A percentile compares a stretch with the other conserved stretches of the same genome.
These are phyloP conservation scores for Ectemnius continuus DNA, from an alignment of 2,888 invertebrate species.

Conservation along the genomic window DNA sequence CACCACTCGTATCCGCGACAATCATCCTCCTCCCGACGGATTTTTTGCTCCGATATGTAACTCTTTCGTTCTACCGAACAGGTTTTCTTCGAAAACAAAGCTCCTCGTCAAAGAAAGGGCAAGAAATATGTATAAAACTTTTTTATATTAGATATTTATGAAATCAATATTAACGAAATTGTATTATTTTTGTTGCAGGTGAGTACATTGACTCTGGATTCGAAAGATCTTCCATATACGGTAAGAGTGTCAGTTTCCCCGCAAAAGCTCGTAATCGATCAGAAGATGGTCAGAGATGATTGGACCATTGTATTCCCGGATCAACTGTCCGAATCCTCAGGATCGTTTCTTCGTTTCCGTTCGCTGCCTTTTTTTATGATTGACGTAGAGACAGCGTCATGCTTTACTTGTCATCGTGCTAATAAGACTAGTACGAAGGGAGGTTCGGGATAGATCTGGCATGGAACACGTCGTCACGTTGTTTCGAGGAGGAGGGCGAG, in stretches of 20 bases:
- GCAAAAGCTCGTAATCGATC: no score
- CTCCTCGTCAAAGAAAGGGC: no score
- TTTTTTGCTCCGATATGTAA: slow-evolving; percentile 1
- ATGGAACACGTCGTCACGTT: slow-evolving; percentile 44
- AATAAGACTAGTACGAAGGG: slow-evolving; percentile 38
- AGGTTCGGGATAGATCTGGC: slow-evolving; percentile 17
- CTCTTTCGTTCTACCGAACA: slow-evolving; percentile 23
- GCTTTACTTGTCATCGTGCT: slow-evolving; percentile 53
- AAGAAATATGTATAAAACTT: no score
- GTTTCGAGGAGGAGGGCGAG: slow-evolving; percentile 51
- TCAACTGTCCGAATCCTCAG: no score
- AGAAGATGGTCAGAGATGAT: no score
- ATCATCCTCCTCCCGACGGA: slow-evolving; percentile 7
- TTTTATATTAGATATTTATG: no score
- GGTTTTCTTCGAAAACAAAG: not conserved
- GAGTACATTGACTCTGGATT: slow-evolving; percentile 51
- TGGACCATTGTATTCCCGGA: no score
- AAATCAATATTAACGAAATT: slow-evolving; percentile 30
- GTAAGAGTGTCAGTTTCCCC: slow-evolving; percentile 24
- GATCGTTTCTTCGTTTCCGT: not conserved
- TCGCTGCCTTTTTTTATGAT: slow-evolving; percentile 15
- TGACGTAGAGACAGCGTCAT: slow-evolving; percentile 40
- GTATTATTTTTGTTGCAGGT: slow-evolving; percentile 65
- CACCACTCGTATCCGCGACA: slow-evolving; percentile 17
- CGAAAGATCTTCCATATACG: not conserved